These are phyloP conservation scores for Riparia riparia DNA, from an alignment of 2,113 vertebrate genomes.

Conservation along the genomic window DNA sequence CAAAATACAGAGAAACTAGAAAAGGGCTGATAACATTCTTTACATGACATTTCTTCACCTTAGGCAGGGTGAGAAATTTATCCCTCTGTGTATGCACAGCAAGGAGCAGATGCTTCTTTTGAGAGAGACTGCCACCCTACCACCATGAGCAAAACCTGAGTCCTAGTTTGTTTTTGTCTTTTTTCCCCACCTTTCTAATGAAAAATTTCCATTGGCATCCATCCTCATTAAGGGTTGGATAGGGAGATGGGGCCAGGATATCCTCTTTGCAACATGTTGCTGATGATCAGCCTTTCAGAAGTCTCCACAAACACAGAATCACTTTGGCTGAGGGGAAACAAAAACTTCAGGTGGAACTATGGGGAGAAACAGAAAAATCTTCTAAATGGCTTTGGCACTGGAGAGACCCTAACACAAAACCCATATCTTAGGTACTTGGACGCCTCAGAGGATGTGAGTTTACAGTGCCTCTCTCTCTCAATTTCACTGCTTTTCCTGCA, in stretches of 20 bases:
- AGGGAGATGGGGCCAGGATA: background rate
- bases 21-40: background rate
- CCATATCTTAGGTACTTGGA: background rate
- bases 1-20: background rate
- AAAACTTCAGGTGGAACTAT: background rate
- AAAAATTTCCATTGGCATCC: background rate
- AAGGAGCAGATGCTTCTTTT: background rate
- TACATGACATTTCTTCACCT: background rate
- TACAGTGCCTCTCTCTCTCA: background rate
- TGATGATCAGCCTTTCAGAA: background rate
- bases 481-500: background rate
- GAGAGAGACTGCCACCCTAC: background rate
- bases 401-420: background rate
- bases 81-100: background rate
- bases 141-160: background rate
- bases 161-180: background rate
- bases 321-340: background rate
- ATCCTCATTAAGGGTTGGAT: background rate
- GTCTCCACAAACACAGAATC: background rate
- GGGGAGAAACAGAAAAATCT: background rate
- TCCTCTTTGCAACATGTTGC: background rate
- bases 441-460: background rate
- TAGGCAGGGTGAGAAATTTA: background rate
- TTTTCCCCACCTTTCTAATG: background rate
- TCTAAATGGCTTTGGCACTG: background rate